Evolutionary conservation across 1,140 invertebrate species (phyloP).

Genomic region (Trissolcus basalis): DNA sequence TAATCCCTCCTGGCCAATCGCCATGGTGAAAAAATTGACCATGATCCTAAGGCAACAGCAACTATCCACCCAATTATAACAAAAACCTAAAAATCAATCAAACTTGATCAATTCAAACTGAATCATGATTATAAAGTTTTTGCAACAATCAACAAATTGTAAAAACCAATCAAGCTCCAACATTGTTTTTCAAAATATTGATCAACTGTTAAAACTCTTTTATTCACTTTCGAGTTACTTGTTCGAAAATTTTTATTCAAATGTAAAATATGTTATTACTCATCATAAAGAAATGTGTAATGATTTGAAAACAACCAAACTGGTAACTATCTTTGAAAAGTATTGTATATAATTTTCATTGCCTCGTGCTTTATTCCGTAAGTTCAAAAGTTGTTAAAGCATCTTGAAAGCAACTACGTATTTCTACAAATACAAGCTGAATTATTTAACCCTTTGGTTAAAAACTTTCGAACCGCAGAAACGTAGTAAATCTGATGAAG

Average conservation of each 20-base stretch:
- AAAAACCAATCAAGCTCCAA: no score
- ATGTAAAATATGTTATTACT: conserved; percentile 19
- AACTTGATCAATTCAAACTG: no score
- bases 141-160: no score
- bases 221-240: no score
- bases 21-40: conserved; percentile 79
- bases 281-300: conserved; percentile 27
- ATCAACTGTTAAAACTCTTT: no score
- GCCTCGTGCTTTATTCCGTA: conserved; percentile 39
- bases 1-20: conserved; percentile 78
- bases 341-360: conserved; percentile 53
- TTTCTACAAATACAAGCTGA: conserved; percentile 39
- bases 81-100: conserved; percentile 72
- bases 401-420: conserved; percentile 36
- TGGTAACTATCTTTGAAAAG: conserved; percentile 33
- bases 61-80: conserved; percentile 78
- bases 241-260: neutral
- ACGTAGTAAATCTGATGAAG: conserved; percentile 27
- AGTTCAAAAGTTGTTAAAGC: conserved; percentile 41
- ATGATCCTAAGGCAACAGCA: conserved; percentile 73
- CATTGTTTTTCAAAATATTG: no score
- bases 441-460: conserved; percentile 46
- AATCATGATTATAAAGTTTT: no score
- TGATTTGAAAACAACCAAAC: conserved; percentile 39
- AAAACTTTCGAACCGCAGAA: conserved; percentile 34